Conservation (phyloP, 1,140 invertebrate genomes). For the Paraescarpia echinospica region DNA sequence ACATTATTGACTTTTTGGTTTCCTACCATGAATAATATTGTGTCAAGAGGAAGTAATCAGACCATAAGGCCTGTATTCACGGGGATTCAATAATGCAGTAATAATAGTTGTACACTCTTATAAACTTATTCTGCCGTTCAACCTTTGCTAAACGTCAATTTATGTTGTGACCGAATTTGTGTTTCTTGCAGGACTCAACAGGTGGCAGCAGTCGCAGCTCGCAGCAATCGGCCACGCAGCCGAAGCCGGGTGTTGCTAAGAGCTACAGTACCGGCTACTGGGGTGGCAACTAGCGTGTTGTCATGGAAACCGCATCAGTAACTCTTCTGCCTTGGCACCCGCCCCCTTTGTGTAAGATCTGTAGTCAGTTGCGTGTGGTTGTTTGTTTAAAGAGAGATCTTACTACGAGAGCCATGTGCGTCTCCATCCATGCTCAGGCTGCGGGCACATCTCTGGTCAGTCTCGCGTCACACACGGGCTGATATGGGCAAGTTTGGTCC, state of each 20-base stretch:
- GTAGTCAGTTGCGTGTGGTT: neutral
- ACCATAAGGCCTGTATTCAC: too few relatives aligned
- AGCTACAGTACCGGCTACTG: constrained; percentile 24
- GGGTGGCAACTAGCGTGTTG: constrained; percentile 16
- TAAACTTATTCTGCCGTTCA: too few relatives aligned
- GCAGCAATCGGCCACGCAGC: constrained; percentile 20
- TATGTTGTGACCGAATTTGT: neutral
- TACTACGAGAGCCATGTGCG: neutral
- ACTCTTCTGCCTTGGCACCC: neutral
- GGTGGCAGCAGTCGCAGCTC: constrained; percentile 23
- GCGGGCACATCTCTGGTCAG: neutral
- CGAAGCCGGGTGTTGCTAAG: constrained; percentile 23
- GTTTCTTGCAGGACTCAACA: constrained; percentile 27
- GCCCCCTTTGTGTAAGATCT: neutral
- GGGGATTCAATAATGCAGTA: too few relatives aligned
- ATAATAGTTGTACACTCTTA: too few relatives aligned
- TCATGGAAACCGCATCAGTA: neutral
- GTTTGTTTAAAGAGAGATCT: neutral
- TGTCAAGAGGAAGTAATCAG: too few relatives aligned
- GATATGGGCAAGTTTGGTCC: neutral
- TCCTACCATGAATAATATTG: too few relatives aligned
- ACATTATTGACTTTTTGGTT: too few relatives aligned
- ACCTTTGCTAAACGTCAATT: too few relatives aligned
- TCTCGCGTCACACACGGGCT: neutral
- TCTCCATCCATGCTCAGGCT: neutral